Evolutionary conservation across 1,140 invertebrate genomes (phyloP).

Genomic region (Oreohelix idahoensis): DNA sequence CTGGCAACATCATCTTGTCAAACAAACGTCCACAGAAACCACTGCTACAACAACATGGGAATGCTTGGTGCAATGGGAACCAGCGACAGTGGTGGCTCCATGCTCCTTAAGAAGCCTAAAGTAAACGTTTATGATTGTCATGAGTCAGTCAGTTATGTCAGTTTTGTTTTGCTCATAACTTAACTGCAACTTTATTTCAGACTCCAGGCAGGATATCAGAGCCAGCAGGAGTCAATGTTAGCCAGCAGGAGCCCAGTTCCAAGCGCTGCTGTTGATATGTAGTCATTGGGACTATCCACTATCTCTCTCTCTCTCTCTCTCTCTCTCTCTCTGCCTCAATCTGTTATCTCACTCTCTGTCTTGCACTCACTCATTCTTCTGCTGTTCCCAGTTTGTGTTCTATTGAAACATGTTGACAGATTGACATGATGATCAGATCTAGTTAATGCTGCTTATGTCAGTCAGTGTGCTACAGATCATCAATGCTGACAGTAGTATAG

Average conservation of each 20-base stretch:
- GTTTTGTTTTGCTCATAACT: no score
- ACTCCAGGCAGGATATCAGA: constrained; percentile 61
- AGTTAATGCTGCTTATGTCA: neutral
- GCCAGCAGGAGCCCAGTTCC: constrained; percentile 49
- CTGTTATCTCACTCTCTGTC: neutral
- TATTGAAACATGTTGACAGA: neutral
- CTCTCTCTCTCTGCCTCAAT: neutral
- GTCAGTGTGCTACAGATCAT: neutral
- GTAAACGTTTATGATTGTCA: no score
- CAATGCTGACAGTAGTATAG: neutral
- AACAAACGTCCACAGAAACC: no score
- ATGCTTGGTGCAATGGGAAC: no score
- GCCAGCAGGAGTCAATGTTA: constrained; percentile 57
- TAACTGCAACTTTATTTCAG: constrained; percentile 46
- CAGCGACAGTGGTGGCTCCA: no score
- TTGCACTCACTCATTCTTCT: neutral
- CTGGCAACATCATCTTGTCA: no score
- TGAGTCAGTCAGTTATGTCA: no score
- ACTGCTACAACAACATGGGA: no score
- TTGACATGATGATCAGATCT: neutral
- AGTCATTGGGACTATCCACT: neutral
- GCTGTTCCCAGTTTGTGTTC: neutral
- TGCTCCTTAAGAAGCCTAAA: no score
- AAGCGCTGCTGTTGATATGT: constrained; percentile 57
- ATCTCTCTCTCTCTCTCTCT: neutral